A percentile compares a stretch with the other conserved stretches of the same genome.
Conservation (phyloP, 1,140 invertebrate species). For the Ostrea edulis region DNA sequence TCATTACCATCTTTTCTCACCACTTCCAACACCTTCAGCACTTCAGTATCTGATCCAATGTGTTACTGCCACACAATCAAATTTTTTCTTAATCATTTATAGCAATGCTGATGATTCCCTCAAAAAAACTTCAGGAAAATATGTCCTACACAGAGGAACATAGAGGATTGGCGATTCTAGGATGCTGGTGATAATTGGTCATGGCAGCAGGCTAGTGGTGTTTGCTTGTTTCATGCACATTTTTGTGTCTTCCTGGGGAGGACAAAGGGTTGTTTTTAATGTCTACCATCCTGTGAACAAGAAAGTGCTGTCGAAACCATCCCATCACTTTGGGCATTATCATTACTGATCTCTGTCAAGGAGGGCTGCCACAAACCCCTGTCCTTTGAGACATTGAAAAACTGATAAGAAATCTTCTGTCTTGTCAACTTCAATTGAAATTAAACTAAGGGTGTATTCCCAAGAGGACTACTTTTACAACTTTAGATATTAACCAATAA, state of each 20-base stretch:
- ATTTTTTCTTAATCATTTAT: not conserved
- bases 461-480: slow-evolving; percentile 14
- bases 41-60: not conserved
- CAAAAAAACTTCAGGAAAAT: not conserved
- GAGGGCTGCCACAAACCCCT: not conserved
- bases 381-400: slow-evolving; percentile 23
- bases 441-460: not conserved
- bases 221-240: slow-evolving; percentile 2
- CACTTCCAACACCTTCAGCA: not conserved
- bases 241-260: slow-evolving; percentile 3
- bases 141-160: not conserved
- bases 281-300: slow-evolving; percentile 17
- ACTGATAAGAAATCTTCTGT: slow-evolving; percentile 10
- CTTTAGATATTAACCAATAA: not conserved
- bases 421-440: not conserved
- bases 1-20: not conserved
- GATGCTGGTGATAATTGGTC: slow-evolving; percentile 6
- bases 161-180: slow-evolving; percentile 1
- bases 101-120: not conserved
- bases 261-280: slow-evolving; percentile 28
- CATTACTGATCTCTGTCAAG: not conserved
- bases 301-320: slow-evolving; percentile 10
- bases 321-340: slow-evolving; percentile 20
- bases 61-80: not conserved
- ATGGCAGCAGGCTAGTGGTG: slow-evolving; percentile 32